Evolutionary conservation across 1,140 invertebrate species (phyloP).

Genomic region (Metaphire vulgaris): DNA sequence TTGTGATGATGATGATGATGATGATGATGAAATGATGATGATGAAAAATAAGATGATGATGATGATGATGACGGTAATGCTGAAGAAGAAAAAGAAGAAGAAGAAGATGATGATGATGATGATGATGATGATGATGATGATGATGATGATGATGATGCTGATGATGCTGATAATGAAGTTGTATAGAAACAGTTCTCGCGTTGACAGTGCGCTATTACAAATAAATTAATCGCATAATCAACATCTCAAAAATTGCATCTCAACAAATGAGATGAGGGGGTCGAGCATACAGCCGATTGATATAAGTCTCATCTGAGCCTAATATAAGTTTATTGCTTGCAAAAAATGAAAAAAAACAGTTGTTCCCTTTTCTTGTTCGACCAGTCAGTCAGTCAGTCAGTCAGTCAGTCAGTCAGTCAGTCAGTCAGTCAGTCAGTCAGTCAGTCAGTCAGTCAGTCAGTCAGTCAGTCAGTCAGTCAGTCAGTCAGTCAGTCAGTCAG

Average conservation of each 20-base stretch:
- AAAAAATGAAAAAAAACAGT: no score
- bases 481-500: slow-evolving; percentile 18
- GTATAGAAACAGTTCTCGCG: not conserved
- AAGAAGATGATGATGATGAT: not conserved
- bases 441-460: slow-evolving; percentile 16
- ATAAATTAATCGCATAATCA: no score
- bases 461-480: slow-evolving; percentile 16
- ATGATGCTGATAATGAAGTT: not conserved
- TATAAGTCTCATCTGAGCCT: no score
- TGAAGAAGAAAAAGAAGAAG: not conserved
- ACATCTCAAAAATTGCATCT: no score
- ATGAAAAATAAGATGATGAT: not conserved
- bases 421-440: slow-evolving; percentile 15
- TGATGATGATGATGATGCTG: not conserved
- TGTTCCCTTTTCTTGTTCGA: not conserved
- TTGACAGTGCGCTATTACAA: no score
- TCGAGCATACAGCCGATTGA: no score
- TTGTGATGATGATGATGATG: not conserved
- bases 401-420: slow-evolving; percentile 18
- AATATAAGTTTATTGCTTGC: no score
- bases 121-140: not conserved
- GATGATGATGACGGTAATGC: not conserved
- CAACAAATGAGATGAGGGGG: no score
- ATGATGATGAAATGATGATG: not conserved
- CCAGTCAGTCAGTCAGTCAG: slow-evolving; percentile 14